Base-by-base conservation (phyloP, 2,797 vertebrate genomes). In the Catharus ustulatus region DNA sequence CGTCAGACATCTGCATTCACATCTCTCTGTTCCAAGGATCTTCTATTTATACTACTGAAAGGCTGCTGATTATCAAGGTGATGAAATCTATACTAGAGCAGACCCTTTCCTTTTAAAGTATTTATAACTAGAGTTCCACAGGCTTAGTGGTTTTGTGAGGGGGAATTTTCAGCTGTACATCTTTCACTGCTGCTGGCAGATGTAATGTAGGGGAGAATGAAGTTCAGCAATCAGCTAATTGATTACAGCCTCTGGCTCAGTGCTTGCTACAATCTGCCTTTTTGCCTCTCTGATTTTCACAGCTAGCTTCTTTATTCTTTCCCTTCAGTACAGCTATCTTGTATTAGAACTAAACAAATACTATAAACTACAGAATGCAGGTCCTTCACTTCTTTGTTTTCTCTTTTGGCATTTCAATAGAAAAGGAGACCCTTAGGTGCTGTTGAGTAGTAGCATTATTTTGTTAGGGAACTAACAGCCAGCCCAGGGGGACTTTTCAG, bases 221-320 rank as follows among this genome's bases (percentile, higher is more conserved):
- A 81, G 62, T 81, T 93, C 51, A 88, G 23, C 59, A 75, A 58
- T 85, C 87, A 89, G 45, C 36, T 89, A 92, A 93, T 78, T 85
- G 84, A 91, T 89, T 87, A n/a, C 22, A 75, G 43, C 26, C 23
- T 75, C 40, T 59, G 45, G 38, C 46, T 90, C 71, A 51, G 20
- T 68, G 57, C 46, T 93, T 91, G 46, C 30, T n/a, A 78, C 24
- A 55, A 12, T 73, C 40, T 72, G 68, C n/a, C 26, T 40, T 77
- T 95, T 69, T 75, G 12, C 26, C n/a, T 69, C 20, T 84, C 68
- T 77, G 48, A 69, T 86, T 87, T 81, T 82, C 67, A 71, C 40
- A 64, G 20, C 78, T 69, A 62, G 10, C 20, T 88, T 82, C n/a
- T 77, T 85, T 83, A 21, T 29, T 10, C 17, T 72, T 62, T 87